phyloP scores from a whole-genome alignment of 1,140 invertebrate species.

The Bombus impatiens region DNA sequence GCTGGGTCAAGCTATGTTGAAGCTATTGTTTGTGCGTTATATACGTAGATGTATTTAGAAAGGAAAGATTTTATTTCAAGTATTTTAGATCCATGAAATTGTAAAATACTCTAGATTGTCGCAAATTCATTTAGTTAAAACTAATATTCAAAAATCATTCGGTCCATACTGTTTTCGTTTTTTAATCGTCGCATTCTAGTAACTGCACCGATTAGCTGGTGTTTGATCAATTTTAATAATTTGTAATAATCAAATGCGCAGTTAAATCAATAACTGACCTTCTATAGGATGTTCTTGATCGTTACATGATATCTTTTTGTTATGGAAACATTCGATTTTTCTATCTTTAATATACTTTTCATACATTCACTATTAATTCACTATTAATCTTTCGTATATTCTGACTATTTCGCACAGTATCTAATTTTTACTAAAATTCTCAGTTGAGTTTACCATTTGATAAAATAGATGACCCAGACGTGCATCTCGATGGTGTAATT shows the following conservation, averaged over 20 bases:
- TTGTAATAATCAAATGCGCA: background rate
- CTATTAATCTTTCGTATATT: too few species aligned
- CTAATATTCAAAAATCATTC: background rate
- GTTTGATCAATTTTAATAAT: background rate
- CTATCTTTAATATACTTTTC: too few species aligned
- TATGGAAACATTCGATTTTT: too few species aligned
- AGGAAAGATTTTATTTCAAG: background rate
- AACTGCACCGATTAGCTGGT: too few species aligned
- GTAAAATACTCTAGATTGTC: background rate
- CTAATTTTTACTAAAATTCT: too few species aligned
- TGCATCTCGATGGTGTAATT: background rate
- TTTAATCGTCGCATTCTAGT: background rate
- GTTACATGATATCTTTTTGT: too few species aligned
- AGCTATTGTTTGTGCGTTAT: too few species aligned
- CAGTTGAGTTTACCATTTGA: too few species aligned
- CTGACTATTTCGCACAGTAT: too few species aligned
- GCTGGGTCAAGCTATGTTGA: background rate
- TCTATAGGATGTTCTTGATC: too few species aligned
- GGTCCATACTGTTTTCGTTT: background rate
- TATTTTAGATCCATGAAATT: background rate
- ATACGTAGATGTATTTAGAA: background rate
- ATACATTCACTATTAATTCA: too few species aligned
- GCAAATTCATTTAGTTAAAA: background rate
- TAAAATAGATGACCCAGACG: background rate
- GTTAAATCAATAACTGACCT: too few species aligned